Evolutionary conservation across 1,140 invertebrate genomes (phyloP), one percentile per base, ranked within the genome.

Genomic region (Tetraneura akinire): DNA sequence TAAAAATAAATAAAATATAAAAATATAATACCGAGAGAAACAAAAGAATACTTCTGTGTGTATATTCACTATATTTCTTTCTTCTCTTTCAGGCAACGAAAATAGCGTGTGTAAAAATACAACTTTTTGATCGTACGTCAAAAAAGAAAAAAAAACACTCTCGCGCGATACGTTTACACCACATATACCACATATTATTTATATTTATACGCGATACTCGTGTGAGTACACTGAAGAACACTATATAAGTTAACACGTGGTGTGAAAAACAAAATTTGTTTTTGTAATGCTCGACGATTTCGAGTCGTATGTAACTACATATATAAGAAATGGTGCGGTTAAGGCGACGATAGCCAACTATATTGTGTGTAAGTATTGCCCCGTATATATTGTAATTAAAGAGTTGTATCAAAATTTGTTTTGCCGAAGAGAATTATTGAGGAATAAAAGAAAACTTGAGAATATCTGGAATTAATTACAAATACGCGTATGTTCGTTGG

Each of bases 21-120:
- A 64, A 37, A 64, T 37, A 37, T 64, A 42, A 37, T 21, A 45
- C 32, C n/a, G 42, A 29, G 47, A 47, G 37, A 68, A 45, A 68
- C 64, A 68, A 47, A 68, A 47, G 66, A 47, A 23, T 57, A 68
- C 21, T 47, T 21, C 4, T 68, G 21, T 23, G 66, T 68, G n/a
- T 23, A 68, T 23, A 57, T 68, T 47, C 21, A 23, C 42, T 13
- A 47, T 68, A 45, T 68, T 66, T 64, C n/a, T 68, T 66, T 64
- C n/a, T 49, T 71, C n/a, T 53, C 18, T 71, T 71, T 71, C 23
- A 21, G 8, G 29, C 47, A 71, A 71, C 68, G 23, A 71, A 71
- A 71, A 71, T 71, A 51, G 68, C 68, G 68, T 8, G 16, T 16
- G 26, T 71, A 71, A 71, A 71, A 71, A 71, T 71, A 71, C 23